Conservation (phyloP, 2,797 vertebrate species). For the Cyclura pinguis region DNA sequence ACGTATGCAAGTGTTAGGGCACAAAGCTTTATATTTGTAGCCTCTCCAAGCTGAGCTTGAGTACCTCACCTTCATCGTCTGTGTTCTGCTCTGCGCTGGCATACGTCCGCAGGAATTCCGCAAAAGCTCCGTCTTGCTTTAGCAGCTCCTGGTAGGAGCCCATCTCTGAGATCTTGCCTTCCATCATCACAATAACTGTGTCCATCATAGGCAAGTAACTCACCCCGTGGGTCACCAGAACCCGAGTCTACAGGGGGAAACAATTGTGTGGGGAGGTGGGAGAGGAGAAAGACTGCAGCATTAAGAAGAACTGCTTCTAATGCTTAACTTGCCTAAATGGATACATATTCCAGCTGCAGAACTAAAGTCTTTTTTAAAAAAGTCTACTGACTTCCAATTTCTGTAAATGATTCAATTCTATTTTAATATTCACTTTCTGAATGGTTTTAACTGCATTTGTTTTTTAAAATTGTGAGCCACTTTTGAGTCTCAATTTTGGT, state of each 20-base stretch:
- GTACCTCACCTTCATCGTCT: slow-evolving; percentile 77
- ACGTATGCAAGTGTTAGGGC: too few species aligned
- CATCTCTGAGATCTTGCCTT: slow-evolving; percentile 92
- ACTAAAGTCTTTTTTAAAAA: background rate
- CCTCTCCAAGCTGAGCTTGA: background rate
- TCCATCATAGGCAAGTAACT: slow-evolving; percentile 90
- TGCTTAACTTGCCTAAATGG: background rate
- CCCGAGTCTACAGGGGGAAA: slow-evolving; percentile 81
- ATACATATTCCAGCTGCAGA: background rate
- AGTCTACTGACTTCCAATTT: background rate
- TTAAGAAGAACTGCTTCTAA: too few species aligned
- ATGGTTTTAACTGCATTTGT: too few species aligned
- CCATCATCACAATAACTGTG: slow-evolving; percentile 91
- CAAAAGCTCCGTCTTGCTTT: slow-evolving; percentile 87
- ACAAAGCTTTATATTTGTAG: too few species aligned
- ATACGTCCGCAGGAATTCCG: slow-evolving; percentile 90
- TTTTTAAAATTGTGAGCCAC: too few species aligned
- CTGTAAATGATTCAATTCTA: too few species aligned
- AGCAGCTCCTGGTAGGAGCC: slow-evolving; percentile 93
- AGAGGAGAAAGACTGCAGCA: background rate
- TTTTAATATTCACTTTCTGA: too few species aligned
- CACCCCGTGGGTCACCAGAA: slow-evolving; percentile 92
- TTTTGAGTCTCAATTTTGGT: too few species aligned
- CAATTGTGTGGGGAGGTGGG: too few species aligned
- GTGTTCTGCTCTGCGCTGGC: slow-evolving; percentile 80